Evolutionary conservation across 2,888 invertebrate species (phyloP).

Genomic region (Monoplex corrugatus): DNA sequence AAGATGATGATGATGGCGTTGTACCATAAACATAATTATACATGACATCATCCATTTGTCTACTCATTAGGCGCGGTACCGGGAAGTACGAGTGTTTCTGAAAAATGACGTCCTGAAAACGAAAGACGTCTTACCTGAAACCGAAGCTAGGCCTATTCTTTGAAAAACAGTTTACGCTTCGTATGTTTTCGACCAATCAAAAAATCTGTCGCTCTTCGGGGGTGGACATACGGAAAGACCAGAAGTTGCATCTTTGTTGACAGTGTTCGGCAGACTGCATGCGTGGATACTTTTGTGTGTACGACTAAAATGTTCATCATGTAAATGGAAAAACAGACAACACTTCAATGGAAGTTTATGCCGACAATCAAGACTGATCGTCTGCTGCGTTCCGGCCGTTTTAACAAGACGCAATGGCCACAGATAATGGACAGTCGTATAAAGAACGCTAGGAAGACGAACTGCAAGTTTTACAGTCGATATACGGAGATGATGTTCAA

Average conservation of each 20-base stretch:
- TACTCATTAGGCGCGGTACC: too few species aligned
- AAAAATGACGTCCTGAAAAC: neutral
- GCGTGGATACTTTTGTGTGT: slow-evolving; percentile 18
- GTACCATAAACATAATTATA: too few species aligned
- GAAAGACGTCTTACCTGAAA: neutral
- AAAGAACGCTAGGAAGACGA: slow-evolving; percentile 91
- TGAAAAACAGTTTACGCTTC: neutral
- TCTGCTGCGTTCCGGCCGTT: neutral
- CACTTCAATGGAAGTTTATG: slow-evolving; percentile 25
- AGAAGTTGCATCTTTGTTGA: slow-evolving; percentile 39
- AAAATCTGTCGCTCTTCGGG: neutral
- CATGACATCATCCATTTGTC: too few species aligned
- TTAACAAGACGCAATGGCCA: neutral
- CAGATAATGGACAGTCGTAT: slow-evolving; percentile 55
- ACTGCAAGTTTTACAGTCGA: slow-evolving; percentile 87
- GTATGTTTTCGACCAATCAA: slow-evolving; percentile 10
- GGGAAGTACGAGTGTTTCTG: neutral
- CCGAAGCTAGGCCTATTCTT: neutral
- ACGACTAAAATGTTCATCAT: neutral
- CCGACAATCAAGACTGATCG: neutral
- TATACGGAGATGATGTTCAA: slow-evolving; percentile 78
- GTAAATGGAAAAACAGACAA: neutral
- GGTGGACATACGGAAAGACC: neutral
- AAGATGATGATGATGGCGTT: too few species aligned
- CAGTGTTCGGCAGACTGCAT: neutral